Evolutionary conservation across 2,888 invertebrate genomes (phyloP), one percentile per base, ranked within the genome.

Genomic region (Auanema sp.): DNA sequence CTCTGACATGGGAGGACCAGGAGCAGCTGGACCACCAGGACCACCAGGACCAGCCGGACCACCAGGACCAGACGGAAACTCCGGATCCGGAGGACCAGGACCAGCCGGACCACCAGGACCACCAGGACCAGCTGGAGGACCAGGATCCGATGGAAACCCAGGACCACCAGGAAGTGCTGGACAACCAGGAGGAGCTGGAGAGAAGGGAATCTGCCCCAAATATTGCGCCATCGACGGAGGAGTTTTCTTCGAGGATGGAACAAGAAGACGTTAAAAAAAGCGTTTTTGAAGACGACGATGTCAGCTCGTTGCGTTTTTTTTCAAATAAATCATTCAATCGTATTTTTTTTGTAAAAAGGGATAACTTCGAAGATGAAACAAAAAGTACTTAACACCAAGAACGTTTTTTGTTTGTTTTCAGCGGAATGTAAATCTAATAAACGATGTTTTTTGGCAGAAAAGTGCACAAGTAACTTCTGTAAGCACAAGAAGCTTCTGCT

Each of bases 231-330:
- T 73, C 63, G 73, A 73, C 60, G 73, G 73, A 60, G 73, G 73
- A 71, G 79, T 80, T 65, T 80, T 80, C 79, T 80, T 80, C 78
- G 80, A 80, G 70, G 80, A 80, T 66, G 80, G 80, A 72, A 80
- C 79, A 33, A 33, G 33, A 33, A 33, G 33, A 33, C 33, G 33
- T 33, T 33, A 33, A 33, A 33, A 33, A 33, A 8, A 33, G 33
- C 33, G 33, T 33, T 33, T 33, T 33, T 33, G 33, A 33, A 5
- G 33, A 33, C 33, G 33, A 33, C 33, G 33, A 33, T 33, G 33
- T 33, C 33, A 33, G 33, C 33, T 33, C 33, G 33, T 33, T 33
- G 33, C 33, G 33, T 33, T 33, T 33, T 33, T 33, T 33, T 33
- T 33, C 33, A 33, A 33, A 33, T 33, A 33, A 33, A 33, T 33